Evolutionary conservation across 2,113 vertebrate species (phyloP).

Genomic region (Macquaria ambigua): DNA sequence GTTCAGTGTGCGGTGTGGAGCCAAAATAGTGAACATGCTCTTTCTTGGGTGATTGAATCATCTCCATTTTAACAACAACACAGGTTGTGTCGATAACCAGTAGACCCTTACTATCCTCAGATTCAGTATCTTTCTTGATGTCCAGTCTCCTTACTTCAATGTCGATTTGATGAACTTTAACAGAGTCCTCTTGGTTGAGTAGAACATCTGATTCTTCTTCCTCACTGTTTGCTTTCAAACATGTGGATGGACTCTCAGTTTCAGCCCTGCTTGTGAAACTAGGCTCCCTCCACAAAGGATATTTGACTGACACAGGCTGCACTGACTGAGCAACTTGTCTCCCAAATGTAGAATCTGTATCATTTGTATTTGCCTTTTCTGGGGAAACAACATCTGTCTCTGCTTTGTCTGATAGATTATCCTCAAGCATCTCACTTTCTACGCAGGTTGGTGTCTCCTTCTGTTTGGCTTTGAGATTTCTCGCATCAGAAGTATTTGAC

Average conservation of each 20-base stretch:
- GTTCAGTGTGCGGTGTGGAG: conserved; percentile 22
- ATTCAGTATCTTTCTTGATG: conserved; percentile 33
- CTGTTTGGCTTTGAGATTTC: conserved; percentile 11
- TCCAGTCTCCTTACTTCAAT: conserved; percentile 49
- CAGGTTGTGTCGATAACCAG: conserved; percentile 90
- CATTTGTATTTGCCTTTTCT: neutral
- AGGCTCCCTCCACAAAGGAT: conserved; percentile 84
- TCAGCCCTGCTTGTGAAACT: conserved; percentile 59
- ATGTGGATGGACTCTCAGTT: conserved; percentile 27
- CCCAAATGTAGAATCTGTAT: conserved; percentile 21
- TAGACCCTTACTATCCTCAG: conserved; percentile 74
- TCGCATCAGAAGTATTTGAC: neutral
- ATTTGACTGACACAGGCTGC: conserved; percentile 61
- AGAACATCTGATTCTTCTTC: conserved; percentile 23
- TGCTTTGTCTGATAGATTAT: conserved; percentile 44
- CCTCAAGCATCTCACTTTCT: conserved; percentile 39
- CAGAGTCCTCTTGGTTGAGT: neutral
- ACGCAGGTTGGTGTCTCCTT: neutral
- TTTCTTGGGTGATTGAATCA: conserved; percentile 84
- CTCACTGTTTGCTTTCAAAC: conserved; percentile 19
- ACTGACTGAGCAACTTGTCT: conserved; percentile 25
- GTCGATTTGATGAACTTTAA: conserved; percentile 23
- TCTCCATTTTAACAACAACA: conserved; percentile 89
- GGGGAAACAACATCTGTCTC: conserved; percentile 7
- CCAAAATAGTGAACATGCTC: conserved; percentile 82